Conservation (phyloP, 2,888 invertebrate genomes). For the Caenorhabditis drosophilae region DNA sequence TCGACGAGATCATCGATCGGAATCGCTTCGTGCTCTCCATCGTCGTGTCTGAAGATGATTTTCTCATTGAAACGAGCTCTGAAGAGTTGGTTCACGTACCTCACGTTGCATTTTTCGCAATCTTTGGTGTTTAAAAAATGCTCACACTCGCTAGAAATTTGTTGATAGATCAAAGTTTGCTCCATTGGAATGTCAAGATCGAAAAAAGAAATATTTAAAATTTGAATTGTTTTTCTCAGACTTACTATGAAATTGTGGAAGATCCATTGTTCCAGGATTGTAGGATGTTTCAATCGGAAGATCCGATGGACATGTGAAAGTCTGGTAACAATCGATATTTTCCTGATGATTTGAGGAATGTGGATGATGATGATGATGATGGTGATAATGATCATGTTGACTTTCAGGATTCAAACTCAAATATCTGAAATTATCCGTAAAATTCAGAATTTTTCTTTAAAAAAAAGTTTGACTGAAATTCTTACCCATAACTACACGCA, state of each 20-base stretch:
- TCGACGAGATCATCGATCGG: constrained; percentile 39
- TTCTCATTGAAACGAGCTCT: constrained; percentile 6
- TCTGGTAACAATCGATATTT: constrained; percentile 31
- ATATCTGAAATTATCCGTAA: background rate
- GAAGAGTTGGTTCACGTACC: constrained; percentile 18
- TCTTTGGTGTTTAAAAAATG: constrained; percentile 34
- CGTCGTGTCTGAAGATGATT: constrained; percentile 9
- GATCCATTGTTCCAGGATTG: too few species aligned
- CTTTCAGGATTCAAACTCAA: too few species aligned
- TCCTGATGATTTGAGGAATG: constrained; percentile 31
- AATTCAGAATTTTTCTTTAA: background rate
- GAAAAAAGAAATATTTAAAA: too few species aligned
- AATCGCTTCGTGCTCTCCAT: constrained; percentile 34
- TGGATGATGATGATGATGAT: constrained; percentile 36
- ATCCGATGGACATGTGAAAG: constrained; percentile 28
- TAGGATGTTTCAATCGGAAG: constrained; percentile 30
- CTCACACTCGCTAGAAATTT: constrained; percentile 47
- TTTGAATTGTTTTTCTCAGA: too few species aligned
- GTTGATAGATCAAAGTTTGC: constrained; percentile 34
- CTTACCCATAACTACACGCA: constrained; percentile 28
- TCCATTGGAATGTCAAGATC: constrained; percentile 28
- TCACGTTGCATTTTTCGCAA: constrained; percentile 37
- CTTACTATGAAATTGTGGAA: too few species aligned
- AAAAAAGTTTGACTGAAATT: background rate
- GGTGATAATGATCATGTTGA: constrained; percentile 15